Evolutionary conservation across 2,888 invertebrate species (phyloP).

Genomic region (Drosophila monieri): DNA sequence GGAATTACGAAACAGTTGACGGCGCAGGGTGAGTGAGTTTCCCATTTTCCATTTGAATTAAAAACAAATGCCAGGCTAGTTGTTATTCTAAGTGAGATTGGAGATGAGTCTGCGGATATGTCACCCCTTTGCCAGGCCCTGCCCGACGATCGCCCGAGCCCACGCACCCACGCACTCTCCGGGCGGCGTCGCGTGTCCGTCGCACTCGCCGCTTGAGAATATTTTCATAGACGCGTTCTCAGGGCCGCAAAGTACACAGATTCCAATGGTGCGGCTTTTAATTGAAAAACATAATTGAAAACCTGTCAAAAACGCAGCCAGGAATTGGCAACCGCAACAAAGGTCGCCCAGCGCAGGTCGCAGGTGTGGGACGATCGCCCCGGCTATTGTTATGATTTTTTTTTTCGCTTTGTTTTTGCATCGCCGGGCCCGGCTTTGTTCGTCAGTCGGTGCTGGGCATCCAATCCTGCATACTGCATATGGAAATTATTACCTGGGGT

Average conservation of each 20-base stretch:
- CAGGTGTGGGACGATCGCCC: conserved; percentile 29
- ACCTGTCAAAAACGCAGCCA: conserved; percentile 26
- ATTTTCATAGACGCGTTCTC: conserved; percentile 60
- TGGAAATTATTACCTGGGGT: conserved; percentile 59
- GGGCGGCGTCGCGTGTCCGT: conserved; percentile 55
- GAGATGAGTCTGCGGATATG: background rate
- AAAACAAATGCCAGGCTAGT: background rate
- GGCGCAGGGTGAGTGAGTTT: conserved; percentile 77
- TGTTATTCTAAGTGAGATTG: conserved; percentile 23
- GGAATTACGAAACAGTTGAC: conserved; percentile 82
- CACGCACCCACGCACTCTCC: conserved; percentile 10
- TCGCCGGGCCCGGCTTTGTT: conserved; percentile 25
- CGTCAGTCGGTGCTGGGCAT: background rate
- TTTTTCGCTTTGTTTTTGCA: conserved; percentile 10
- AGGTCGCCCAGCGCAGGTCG: conserved; percentile 1
- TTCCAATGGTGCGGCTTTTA: conserved; percentile 30
- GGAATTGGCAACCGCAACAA: conserved; percentile 51
- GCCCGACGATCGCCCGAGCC: no score
- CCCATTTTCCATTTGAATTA: background rate
- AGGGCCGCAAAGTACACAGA: conserved; percentile 15
- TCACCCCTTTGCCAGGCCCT: background rate
- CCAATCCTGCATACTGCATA: conserved; percentile 37
- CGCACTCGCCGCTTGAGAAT: conserved; percentile 60
- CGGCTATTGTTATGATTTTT: conserved; percentile 1
- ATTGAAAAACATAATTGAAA: conserved; percentile 42